Evolutionary conservation across 2,888 invertebrate species (phyloP).

Genomic region (Leucophora obtusa): DNA sequence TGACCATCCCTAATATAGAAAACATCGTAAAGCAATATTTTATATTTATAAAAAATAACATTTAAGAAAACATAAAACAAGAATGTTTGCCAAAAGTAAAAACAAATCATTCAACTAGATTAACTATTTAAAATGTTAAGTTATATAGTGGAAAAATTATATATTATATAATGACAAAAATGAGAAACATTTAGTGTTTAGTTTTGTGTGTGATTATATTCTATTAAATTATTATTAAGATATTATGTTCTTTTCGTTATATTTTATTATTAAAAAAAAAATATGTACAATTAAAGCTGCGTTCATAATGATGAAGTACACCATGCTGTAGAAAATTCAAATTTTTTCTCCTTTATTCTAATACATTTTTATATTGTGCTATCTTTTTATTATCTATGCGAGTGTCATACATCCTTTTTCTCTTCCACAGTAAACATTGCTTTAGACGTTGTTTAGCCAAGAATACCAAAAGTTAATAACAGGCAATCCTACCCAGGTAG

Average conservation of each 20-base stretch:
- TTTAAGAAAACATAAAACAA: background rate
- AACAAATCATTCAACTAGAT: conserved; percentile 15
- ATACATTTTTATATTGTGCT: no score
- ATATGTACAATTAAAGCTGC: no score
- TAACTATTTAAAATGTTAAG: conserved; percentile 16
- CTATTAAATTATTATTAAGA: conserved; percentile 56
- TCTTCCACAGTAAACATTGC: no score
- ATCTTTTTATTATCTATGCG: no score
- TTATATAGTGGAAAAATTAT: background rate
- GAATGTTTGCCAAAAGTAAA: conserved; percentile 52
- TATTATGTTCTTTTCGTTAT: conserved; percentile 7
- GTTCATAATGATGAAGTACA: no score
- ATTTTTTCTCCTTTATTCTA: no score
- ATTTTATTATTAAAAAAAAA: conserved; percentile 22
- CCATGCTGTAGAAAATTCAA: no score
- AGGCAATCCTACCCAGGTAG: no score
- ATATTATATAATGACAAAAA: conserved; percentile 10
- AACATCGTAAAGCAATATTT: conserved; percentile 53
- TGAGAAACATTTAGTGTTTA: background rate
- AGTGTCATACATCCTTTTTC: no score
- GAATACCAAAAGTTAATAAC: no score
- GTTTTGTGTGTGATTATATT: conserved; percentile 47
- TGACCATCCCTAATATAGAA: conserved; percentile 61
- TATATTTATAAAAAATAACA: conserved; percentile 52
- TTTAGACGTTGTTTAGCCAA: no score